These are phyloP conservation scores for Hoplostethus mediterraneus DNA, from an alignment of 2,797 vertebrate genomes.

Conservation along the genomic window DNA sequence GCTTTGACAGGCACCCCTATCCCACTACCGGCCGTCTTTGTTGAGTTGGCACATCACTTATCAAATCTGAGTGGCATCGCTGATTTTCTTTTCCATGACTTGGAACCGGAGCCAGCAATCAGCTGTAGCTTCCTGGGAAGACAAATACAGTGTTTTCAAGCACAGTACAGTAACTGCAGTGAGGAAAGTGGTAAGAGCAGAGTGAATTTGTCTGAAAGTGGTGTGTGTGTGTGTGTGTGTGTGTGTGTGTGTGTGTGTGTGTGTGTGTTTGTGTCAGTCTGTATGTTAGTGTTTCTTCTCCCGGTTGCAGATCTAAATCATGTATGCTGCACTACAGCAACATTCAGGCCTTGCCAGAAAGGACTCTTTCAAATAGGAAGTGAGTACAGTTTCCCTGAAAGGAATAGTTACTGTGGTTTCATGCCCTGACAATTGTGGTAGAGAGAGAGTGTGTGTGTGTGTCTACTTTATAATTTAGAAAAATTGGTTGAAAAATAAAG, in stretches of 20 bases:
- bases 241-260: conserved; percentile 1
- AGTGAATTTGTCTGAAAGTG: conserved; percentile 22
- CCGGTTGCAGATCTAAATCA: conserved; percentile 19
- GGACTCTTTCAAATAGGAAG: conserved; percentile 31
- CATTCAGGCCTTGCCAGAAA: conserved; percentile 30
- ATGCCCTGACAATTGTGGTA: conserved; percentile 23
- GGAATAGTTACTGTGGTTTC: conserved; percentile 43
- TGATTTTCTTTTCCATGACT: conserved; percentile 31
- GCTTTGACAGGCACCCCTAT: conserved; percentile 37
- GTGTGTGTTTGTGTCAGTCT: conserved; percentile 19
- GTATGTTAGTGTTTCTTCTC: conserved; percentile 5
- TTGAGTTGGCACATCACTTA: conserved; percentile 18
- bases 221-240: conserved; percentile 10
- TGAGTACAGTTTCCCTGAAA: conserved; percentile 28
- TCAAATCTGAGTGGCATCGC: conserved; percentile 25
- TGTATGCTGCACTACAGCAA: conserved; percentile 12
- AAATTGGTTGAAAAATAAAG: conserved; percentile 4
- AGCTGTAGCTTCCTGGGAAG: background rate
- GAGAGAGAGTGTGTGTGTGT: conserved; percentile 12
- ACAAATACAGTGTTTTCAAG: conserved; percentile 34
- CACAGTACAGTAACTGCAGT: conserved; percentile 6
- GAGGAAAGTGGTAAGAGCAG: conserved; percentile 5
- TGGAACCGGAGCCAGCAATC: conserved; percentile 15
- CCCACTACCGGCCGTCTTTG: conserved; percentile 29
- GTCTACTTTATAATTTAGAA: conserved; percentile 34